Conservation (phyloP, 2,888 invertebrate species). For the Spialia ferax region DNA sequence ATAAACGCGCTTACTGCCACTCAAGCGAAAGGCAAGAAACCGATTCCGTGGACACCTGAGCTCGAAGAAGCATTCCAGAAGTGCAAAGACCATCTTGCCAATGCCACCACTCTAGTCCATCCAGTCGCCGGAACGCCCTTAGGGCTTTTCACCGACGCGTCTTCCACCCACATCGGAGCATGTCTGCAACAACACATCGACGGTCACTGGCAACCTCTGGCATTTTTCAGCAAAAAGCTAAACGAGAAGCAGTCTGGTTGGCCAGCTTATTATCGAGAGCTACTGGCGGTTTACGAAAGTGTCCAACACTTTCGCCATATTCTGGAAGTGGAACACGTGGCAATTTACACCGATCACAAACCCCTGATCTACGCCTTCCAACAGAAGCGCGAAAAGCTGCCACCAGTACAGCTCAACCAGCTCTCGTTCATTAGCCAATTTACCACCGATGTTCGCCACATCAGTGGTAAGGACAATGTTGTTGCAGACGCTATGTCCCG, state of each 20-base stretch:
- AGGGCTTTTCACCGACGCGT: no score
- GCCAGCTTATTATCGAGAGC: constrained; percentile 46
- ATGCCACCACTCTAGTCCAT: no score
- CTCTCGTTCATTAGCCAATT: constrained; percentile 48
- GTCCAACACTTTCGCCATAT: constrained; percentile 49
- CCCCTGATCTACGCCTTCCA: constrained; percentile 44
- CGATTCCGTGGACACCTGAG: no score
- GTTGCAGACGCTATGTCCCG: constrained; percentile 51
- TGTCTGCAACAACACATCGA: no score
- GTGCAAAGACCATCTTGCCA: no score
- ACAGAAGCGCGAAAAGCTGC: constrained; percentile 43
- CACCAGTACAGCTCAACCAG: constrained; percentile 48
- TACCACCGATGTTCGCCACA: constrained; percentile 48
- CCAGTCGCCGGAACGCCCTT: no score
- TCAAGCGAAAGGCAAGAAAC: no score
- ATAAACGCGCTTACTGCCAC: no score
- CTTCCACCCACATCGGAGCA: no score
- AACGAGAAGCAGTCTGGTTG: constrained; percentile 35
- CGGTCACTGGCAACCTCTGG: constrained; percentile 37
- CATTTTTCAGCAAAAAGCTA: constrained; percentile 46
- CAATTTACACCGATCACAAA: constrained; percentile 47
- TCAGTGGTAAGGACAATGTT: constrained; percentile 47
- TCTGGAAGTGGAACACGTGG: constrained; percentile 41
- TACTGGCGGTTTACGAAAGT: constrained; percentile 44
- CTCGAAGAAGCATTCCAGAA: no score